Conservation (phyloP, 2,888 invertebrate species). For the Macrophya annulata region DNA sequence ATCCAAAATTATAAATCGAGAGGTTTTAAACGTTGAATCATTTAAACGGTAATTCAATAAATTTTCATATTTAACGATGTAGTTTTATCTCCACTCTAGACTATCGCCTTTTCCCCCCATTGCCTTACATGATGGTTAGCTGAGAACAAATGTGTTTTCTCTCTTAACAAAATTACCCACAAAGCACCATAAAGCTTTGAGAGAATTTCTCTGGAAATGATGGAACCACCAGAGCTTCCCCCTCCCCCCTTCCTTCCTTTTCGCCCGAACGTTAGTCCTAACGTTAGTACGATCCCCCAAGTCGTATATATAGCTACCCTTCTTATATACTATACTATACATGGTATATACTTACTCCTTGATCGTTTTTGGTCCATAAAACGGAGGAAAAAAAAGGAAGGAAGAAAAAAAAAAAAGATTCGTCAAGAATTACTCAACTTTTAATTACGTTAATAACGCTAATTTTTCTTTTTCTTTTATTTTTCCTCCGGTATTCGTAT, state of each 20-base stretch:
- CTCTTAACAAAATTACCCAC: slow-evolving; percentile 40
- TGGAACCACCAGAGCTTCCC: slow-evolving; percentile 4
- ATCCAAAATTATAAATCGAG: no score
- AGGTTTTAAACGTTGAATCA: no score
- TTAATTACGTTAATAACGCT: neutral
- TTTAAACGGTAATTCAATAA: no score
- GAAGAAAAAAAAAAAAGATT: neutral
- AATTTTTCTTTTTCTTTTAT: no score
- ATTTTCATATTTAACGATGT: no score
- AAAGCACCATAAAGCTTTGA: slow-evolving; percentile 17
- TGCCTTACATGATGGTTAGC: neutral
- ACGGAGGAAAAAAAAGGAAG: no score
- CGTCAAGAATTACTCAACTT: neutral
- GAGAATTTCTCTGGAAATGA: slow-evolving; percentile 24
- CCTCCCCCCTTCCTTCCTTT: no score
- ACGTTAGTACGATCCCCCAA: neutral
- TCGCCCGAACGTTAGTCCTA: no score
- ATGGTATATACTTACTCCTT: neutral
- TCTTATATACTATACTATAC: neutral
- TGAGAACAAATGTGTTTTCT: slow-evolving; percentile 42
- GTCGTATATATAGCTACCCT: no score
- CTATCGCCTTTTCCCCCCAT: neutral
- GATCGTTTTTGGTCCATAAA: neutral
- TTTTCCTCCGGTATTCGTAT: no score
- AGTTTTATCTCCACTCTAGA: neutral